phyloP scores from a whole-genome alignment of 2,888 invertebrate genomes.

The Drosophila sordidapex region DNA sequence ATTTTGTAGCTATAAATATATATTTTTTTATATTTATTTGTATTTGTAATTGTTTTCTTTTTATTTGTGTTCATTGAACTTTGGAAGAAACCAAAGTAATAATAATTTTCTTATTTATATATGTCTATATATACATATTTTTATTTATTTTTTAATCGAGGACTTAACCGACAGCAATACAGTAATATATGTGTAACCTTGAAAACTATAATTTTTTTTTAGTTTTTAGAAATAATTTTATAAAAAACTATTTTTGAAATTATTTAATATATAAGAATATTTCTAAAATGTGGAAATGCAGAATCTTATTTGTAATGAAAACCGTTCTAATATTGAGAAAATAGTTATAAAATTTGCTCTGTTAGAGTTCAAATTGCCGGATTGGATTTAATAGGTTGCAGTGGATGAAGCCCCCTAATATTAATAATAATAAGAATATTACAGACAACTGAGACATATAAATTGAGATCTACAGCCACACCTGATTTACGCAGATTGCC shows the following conservation, averaged over 20 bases:
- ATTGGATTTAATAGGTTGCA: neutral
- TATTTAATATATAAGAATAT: too few species aligned
- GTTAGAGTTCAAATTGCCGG: neutral
- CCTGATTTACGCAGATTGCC: constrained; percentile 34
- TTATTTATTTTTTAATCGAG: neutral
- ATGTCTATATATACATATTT: too few species aligned
- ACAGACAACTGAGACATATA: neutral
- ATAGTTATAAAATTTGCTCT: neutral
- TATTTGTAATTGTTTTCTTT: neutral
- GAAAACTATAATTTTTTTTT: neutral
- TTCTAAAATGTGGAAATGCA: neutral
- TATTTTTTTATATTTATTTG: neutral
- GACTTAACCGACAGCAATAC: neutral
- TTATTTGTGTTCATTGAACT: neutral
- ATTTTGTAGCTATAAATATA: neutral
- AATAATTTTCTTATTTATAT: neutral
- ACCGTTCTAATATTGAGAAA: neutral
- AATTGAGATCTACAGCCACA: constrained; percentile 20
- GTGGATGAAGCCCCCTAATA: neutral
- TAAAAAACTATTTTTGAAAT: neutral
- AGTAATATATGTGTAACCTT: neutral
- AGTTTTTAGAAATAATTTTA: neutral
- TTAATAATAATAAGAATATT: neutral
- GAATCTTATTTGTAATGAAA: neutral
- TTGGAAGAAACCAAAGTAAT: neutral